These are phyloP conservation scores for Cerastoderma edule DNA, from an alignment of 2,888 invertebrate species.

Conservation along the genomic window DNA sequence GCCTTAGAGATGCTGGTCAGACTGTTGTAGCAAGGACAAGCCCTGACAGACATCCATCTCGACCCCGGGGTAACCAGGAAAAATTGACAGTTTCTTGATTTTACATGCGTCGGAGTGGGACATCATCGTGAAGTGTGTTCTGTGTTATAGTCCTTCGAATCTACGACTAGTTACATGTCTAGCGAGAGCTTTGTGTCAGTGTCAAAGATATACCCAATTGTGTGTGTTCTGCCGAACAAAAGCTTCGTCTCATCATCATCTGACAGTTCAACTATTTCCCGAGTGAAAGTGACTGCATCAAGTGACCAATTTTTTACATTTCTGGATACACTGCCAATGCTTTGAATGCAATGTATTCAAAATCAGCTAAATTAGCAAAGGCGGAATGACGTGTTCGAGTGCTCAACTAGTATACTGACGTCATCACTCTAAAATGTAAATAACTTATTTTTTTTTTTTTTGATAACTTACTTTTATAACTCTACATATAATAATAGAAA, in stretches of 20 bases:
- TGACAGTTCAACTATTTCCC: slow-evolving; percentile 15
- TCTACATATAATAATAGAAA: too few species aligned
- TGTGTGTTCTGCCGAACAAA: slow-evolving; percentile 26
- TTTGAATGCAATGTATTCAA: too few species aligned
- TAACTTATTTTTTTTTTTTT: too few species aligned
- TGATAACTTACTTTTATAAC: too few species aligned
- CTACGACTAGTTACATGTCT: slow-evolving; percentile 32
- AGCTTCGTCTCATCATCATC: neutral
- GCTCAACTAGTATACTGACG: too few species aligned
- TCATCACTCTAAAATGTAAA: too few species aligned
- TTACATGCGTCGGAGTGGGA: slow-evolving; percentile 29
- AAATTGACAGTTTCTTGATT: slow-evolving; percentile 11
- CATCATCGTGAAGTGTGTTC: slow-evolving; percentile 13
- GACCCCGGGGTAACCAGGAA: slow-evolving; percentile 30
- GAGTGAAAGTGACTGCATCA: slow-evolving; percentile 25
- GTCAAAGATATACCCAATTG: slow-evolving; percentile 30
- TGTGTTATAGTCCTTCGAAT: slow-evolving; percentile 16
- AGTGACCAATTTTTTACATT: too few species aligned
- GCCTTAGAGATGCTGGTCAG: slow-evolving; percentile 32
- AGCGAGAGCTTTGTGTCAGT: slow-evolving; percentile 12
- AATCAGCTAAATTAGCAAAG: too few species aligned
- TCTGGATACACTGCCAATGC: too few species aligned
- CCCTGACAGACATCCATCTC: slow-evolving; percentile 30
- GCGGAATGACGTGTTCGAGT: too few species aligned
- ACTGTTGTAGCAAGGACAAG: slow-evolving; percentile 33